A percentile compares a stretch with the other conserved stretches of the same genome.
These are phyloP conservation scores for Drosophila heteroneura DNA, from an alignment of 2,888 invertebrate genomes.

Conservation along the genomic window DNA sequence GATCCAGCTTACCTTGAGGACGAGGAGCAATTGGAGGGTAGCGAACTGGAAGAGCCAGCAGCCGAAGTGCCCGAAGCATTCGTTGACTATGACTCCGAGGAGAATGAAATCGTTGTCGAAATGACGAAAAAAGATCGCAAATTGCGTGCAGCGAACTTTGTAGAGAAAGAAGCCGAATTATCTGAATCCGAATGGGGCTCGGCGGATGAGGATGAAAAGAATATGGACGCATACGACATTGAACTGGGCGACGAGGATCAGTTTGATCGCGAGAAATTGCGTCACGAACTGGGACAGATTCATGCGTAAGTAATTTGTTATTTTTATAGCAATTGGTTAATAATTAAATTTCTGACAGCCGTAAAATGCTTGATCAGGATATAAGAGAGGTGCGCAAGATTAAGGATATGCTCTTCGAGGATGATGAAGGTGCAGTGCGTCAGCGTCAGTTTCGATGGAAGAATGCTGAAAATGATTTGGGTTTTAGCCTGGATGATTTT, in stretches of 20 bases:
- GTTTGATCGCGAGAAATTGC: conserved; percentile 92
- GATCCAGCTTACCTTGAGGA: conserved; percentile 63
- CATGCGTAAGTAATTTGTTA: conserved; percentile 89
- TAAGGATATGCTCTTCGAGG: conserved; percentile 95
- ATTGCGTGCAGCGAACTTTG: conserved; percentile 89
- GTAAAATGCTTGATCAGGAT: conserved; percentile 94
- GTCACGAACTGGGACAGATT: conserved; percentile 92
- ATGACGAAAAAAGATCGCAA: conserved; percentile 82
- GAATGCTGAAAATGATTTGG: conserved; percentile 88
- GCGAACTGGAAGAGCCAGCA: conserved; percentile 82
- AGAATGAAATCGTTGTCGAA: conserved; percentile 89
- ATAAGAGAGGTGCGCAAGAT: conserved; percentile 92
- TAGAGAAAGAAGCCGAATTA: conserved; percentile 96
- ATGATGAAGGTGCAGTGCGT: conserved; percentile 92
- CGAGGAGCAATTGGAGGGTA: conserved; percentile 44
- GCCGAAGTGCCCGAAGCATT: conserved; percentile 85
- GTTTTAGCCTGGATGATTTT: conserved; percentile 79
- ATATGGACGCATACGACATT: conserved; percentile 91
- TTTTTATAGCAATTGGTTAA: neutral
- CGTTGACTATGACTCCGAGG: conserved; percentile 93
- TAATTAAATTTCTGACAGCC: conserved; percentile 85
- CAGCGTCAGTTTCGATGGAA: conserved; percentile 95
- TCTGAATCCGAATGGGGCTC: conserved; percentile 96
- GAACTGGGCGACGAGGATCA: conserved; percentile 94
- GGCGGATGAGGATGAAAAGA: conserved; percentile 94